Base-by-base conservation (phyloP, 1,140 invertebrate species). In the Copidosoma floridanum region DNA sequence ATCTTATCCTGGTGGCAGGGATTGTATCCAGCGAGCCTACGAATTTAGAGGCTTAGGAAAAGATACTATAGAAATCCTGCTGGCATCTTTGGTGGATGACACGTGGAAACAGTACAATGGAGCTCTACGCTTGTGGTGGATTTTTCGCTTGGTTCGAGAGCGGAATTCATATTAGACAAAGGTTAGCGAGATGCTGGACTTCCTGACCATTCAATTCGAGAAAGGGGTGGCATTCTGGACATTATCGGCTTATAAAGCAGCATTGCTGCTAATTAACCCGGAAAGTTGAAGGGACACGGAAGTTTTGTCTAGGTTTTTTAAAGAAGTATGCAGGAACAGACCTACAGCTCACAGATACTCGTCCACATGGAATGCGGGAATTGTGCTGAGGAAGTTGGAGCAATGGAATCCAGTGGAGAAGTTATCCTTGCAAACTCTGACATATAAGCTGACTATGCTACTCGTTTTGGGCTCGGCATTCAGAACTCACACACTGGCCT, bases 301-400 rank as follows among this genome's bases (percentile, higher is more conserved):
- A n/a, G 14, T 23, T 24, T 55, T 71, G 3, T 58, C 48, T 48
- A 43, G 69, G 16, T 65, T 71, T 23, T 51, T 71, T 0, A 73
- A 68, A 58, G 70, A 65, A 2, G 21, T 64, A 32, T 72, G 53
- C 50, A 71, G 57, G 38, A 32, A 44, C n/a, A 68, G 57, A 46
- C 73, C 69, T 10, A n/a, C 56, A 8, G 21, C 3, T 35, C 67
- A 69, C 0, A 75, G 68, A 63, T 73, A 75, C 56, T 55, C 41
- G 10, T 37, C 11, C 10, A 66, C 61, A 0, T 75, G 69, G 70
- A 65, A 73, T 41, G 59, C 63, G 2, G 40, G 65, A 38, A 16
- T 64, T 5, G 65, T 71, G 14, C 56, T 74, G 44, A 44, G 57
- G n/a, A 44, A 55, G 12, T 35, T 67, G 7, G 48, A 50, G n/a